These are phyloP conservation scores for Holocentrus rufus DNA, from an alignment of 2,797 vertebrate genomes.

Conservation along the genomic window DNA sequence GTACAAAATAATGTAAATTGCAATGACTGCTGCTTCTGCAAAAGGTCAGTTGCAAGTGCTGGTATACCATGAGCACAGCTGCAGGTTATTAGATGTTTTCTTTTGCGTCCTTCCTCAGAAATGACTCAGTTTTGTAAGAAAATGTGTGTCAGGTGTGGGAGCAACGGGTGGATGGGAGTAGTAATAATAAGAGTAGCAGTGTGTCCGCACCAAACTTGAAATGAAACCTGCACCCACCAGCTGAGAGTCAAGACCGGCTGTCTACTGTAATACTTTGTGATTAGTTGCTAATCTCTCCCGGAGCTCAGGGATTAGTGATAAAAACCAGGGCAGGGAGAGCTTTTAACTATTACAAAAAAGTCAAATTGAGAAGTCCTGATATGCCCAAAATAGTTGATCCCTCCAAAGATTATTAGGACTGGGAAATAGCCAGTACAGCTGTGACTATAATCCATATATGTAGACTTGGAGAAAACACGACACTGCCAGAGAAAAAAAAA, in stretches of 20 bases:
- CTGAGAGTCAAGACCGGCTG: conserved; percentile 35
- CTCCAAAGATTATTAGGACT: conserved; percentile 8
- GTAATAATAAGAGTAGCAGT: conserved; percentile 5
- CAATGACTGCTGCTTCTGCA: conserved; percentile 7
- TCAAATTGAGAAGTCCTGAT: conserved; percentile 21
- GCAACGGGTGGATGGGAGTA: conserved; percentile 20
- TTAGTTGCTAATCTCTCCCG: conserved; percentile 52
- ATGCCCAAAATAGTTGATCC: conserved; percentile 12
- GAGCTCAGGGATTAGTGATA: conserved; percentile 39
- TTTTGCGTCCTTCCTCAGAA: background rate
- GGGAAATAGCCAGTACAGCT: background rate
- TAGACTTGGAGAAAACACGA: background rate
- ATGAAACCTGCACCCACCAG: conserved; percentile 22
- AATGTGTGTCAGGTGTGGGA: conserved; percentile 10
- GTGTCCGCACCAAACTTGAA: conserved; percentile 20
- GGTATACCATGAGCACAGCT: background rate
- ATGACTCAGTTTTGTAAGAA: conserved; percentile 3
- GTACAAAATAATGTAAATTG: background rate
- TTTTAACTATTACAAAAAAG: conserved; percentile 28
- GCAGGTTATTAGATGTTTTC: background rate
- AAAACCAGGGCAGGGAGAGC: conserved; percentile 23
- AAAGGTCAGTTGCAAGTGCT: background rate
- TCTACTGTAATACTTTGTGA: conserved; percentile 45
- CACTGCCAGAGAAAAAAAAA: no score
- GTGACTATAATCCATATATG: background rate